phyloP scores from a whole-genome alignment of 2,113 vertebrate genomes.

The Arizona elegans region DNA sequence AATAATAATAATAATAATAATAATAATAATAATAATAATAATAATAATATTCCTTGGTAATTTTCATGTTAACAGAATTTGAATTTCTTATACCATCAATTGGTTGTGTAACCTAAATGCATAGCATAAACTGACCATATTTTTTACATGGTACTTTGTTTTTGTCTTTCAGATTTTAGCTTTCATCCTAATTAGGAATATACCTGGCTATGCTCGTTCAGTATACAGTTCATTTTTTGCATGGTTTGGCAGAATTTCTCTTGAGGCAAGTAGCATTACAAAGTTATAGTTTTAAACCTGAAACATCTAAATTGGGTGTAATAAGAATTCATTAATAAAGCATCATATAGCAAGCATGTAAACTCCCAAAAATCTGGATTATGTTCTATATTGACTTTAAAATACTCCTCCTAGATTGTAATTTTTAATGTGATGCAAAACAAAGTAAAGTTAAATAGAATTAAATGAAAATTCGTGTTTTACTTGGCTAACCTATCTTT shows the following conservation, averaged over 20 bases:
- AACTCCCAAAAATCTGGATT: background rate
- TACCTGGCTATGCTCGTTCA: conserved; percentile 90
- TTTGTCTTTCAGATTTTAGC: conserved; percentile 85
- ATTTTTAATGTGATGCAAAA: background rate
- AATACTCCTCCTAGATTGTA: background rate
- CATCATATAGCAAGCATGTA: background rate
- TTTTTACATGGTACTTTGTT: background rate
- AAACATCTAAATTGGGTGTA: background rate
- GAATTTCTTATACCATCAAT: background rate
- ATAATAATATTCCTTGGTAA: background rate
- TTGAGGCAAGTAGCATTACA: conserved; percentile 82
- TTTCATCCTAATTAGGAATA: conserved; percentile 95
- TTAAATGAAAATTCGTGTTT: background rate
- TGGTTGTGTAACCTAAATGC: background rate
- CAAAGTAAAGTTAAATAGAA: background rate
- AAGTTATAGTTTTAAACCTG: background rate
- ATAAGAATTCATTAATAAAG: background rate
- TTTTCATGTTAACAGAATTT: background rate
- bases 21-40: too few relatives aligned
- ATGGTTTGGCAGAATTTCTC: conserved; percentile 97
- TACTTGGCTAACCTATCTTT: background rate
- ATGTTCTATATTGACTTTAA: background rate
- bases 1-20: too few relatives aligned
- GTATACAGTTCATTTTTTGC: conserved; percentile 97
- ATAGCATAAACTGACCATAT: background rate